phyloP scores from a whole-genome alignment of 2,113 vertebrate genomes.

The Malurus cyaneus region DNA sequence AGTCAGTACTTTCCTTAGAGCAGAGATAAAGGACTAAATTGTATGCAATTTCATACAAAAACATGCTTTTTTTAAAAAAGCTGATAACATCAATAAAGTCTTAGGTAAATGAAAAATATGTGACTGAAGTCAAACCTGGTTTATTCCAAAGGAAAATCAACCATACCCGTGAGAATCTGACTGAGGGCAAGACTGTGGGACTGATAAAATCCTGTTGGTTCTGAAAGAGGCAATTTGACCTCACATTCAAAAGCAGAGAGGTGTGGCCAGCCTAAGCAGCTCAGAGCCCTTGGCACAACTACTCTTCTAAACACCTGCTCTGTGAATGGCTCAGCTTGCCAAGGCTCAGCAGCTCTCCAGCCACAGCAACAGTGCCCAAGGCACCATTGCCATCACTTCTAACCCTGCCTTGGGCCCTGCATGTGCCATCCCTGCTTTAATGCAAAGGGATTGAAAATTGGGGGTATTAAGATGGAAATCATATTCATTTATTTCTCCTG shows the following conservation, averaged over 20 bases:
- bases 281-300: background rate
- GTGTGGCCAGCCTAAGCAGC: background rate
- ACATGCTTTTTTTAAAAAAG: background rate
- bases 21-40: constrained; percentile 17
- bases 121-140: background rate
- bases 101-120: background rate
- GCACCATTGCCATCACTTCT: background rate
- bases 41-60: constrained; percentile 1
- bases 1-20: constrained; percentile 12
- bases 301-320: background rate
- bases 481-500: background rate
- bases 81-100: constrained; percentile 13
- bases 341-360: background rate
- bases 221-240: background rate
- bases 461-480: background rate
- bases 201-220: background rate
- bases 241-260: fast-evolving
- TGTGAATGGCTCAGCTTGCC: background rate
- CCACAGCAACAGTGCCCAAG: background rate
- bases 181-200: background rate
- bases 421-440: fast-evolving
- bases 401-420: background rate
- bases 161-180: background rate
- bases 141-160: constrained; percentile 4
- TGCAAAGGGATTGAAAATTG: background rate